phyloP scores from a whole-genome alignment of 2,888 invertebrate species.

The Acanthoscelides obtectus region DNA sequence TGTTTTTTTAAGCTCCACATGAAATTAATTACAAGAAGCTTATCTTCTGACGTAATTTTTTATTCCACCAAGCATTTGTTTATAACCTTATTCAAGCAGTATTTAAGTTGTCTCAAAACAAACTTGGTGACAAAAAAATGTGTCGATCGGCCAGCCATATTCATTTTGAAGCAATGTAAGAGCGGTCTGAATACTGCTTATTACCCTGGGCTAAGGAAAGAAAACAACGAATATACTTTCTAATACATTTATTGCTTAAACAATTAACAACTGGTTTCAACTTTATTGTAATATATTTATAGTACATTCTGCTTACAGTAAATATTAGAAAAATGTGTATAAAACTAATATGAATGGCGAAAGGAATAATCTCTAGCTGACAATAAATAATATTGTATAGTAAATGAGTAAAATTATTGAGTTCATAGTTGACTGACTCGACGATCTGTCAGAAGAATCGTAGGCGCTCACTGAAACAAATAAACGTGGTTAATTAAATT shows the following conservation, averaged over 20 bases:
- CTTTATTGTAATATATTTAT: not conserved
- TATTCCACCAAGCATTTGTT: no score
- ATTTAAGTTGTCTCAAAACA: no score
- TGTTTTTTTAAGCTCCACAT: no score
- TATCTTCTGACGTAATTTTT: no score
- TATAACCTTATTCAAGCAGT: no score
- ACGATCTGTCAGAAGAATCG: not conserved
- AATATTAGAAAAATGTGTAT: not conserved
- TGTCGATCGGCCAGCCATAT: no score
- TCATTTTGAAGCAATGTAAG: no score
- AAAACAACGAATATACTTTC: not conserved
- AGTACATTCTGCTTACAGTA: not conserved
- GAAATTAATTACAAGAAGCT: no score
- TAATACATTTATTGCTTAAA: not conserved
- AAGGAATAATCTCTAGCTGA: not conserved
- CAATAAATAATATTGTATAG: not conserved
- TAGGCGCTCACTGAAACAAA: not conserved
- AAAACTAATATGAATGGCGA: not conserved
- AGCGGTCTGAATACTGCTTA: no score
- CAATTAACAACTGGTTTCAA: not conserved
- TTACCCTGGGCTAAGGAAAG: no score
- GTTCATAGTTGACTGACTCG: not conserved
- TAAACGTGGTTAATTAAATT: not conserved
- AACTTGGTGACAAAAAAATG: no score
- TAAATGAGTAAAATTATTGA: not conserved